Evolutionary conservation across 1,140 invertebrate genomes (phyloP).

Genomic region (Anoplolepis gracilipes): DNA sequence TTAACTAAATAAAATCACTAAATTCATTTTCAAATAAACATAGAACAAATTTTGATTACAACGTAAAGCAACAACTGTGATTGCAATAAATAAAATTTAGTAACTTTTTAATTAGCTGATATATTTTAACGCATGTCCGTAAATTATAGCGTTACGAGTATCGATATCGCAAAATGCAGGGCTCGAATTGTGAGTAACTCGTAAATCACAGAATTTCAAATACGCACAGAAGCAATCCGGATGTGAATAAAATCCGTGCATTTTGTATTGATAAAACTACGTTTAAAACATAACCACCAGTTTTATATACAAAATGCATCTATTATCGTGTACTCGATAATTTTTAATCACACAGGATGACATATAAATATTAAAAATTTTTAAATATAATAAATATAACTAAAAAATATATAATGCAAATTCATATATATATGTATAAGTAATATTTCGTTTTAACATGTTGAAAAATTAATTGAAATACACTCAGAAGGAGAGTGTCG

Average conservation of each 20-base stretch:
- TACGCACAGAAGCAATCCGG: constrained; percentile 1
- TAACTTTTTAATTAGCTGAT: constrained; percentile 10
- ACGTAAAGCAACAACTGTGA: not conserved
- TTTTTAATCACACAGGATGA: not conserved
- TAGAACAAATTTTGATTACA: not conserved
- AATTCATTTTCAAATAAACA: not conserved
- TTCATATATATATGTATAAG: not conserved
- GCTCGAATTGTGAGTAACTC: not conserved
- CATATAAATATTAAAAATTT: not conserved
- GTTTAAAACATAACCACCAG: not conserved
- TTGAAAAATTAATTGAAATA: not conserved
- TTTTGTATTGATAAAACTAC: constrained; percentile 12
- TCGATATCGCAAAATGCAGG: not conserved
- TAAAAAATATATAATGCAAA: constrained; percentile 1
- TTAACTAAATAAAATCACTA: not conserved
- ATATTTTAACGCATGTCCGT: not conserved
- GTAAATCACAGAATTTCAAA: constrained; percentile 3
- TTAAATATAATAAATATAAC: not conserved
- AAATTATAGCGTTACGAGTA: not conserved
- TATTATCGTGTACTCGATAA: not conserved
- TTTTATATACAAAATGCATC: not conserved
- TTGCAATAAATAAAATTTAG: constrained; percentile 1
- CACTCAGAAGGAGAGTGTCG: not conserved
- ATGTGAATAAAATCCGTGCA: constrained; percentile 2
- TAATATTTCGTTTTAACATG: constrained; percentile 6